These are phyloP conservation scores for Rhinoptilus africanus DNA, from an alignment of 2,113 vertebrate genomes.

Conservation along the genomic window DNA sequence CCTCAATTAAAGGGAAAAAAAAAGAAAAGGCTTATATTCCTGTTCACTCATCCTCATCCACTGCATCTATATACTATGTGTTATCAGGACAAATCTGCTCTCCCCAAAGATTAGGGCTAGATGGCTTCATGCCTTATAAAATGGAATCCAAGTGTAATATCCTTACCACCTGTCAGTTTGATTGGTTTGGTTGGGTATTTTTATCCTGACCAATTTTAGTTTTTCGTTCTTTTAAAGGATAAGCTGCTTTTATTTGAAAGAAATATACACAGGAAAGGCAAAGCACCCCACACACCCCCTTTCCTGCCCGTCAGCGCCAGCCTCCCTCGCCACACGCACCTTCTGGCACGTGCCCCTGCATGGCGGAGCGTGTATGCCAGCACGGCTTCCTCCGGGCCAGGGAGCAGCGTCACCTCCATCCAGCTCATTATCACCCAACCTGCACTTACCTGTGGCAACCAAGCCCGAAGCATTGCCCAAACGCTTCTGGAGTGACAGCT, in stretches of 20 bases:
- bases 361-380: not conserved
- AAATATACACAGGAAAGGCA: not conserved
- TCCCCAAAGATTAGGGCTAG: not conserved
- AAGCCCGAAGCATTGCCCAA: conserved; percentile 3
- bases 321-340: not conserved
- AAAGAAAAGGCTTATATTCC: not conserved
- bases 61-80: not conserved
- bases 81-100: not conserved
- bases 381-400: not conserved
- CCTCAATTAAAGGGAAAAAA: not conserved
- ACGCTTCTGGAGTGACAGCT: not conserved
- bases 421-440: not conserved
- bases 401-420: conserved; percentile 2
- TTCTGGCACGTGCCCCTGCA: not conserved
- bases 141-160: not conserved
- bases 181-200: not conserved
- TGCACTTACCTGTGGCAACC: conserved; percentile 24
- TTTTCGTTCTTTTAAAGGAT: not conserved
- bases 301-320: not conserved
- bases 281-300: not conserved
- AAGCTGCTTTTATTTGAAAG: not conserved
- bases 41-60: not conserved
- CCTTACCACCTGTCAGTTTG: not conserved
- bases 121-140: not conserved
- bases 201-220: not conserved